These are phyloP conservation scores for Pomatorhinus ruficollis DNA, from an alignment of 2,113 vertebrate genomes.

Conservation along the genomic window DNA sequence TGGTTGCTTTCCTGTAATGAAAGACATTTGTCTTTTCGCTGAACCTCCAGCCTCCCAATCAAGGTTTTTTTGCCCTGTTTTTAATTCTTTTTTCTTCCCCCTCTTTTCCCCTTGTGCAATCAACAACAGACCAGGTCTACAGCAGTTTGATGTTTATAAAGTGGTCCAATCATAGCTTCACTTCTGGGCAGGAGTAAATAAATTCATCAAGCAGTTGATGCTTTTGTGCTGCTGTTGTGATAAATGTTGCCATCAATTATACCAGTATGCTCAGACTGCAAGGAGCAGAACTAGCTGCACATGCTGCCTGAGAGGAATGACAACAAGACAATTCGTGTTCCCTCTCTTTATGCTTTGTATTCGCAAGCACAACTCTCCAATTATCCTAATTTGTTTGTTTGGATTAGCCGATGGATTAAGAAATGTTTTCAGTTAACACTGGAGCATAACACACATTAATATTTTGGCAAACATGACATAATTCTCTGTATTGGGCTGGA, in stretches of 20 bases:
- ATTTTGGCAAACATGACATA: constrained; percentile 9
- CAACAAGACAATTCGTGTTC: background rate
- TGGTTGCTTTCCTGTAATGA: constrained; percentile 22
- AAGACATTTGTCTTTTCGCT: constrained; percentile 15
- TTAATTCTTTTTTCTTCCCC: background rate
- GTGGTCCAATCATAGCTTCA: constrained; percentile 52
- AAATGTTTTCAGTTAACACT: constrained; percentile 13
- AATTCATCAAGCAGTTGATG: constrained; percentile 65
- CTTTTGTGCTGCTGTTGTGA: constrained; percentile 54
- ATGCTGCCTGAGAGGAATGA: constrained; percentile 53
- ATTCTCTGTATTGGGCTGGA: background rate
- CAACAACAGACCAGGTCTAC: background rate
- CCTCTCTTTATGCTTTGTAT: constrained; percentile 17
- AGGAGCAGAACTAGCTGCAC: background rate
- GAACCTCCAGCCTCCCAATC: background rate
- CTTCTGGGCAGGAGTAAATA: constrained; percentile 63
- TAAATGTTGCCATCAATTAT: constrained; percentile 64
- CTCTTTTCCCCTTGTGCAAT: background rate
- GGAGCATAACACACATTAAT: background rate
- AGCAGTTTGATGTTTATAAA: constrained; percentile 58
- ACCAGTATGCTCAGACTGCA: constrained; percentile 20
- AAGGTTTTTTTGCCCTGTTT: background rate
- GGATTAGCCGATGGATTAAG: constrained; percentile 45
- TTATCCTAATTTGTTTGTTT: constrained; percentile 67
- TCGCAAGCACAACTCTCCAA: constrained; percentile 6